Evolutionary conservation across 2,113 vertebrate genomes (phyloP).

Genomic region (Acrocephalus arundinaceus): DNA sequence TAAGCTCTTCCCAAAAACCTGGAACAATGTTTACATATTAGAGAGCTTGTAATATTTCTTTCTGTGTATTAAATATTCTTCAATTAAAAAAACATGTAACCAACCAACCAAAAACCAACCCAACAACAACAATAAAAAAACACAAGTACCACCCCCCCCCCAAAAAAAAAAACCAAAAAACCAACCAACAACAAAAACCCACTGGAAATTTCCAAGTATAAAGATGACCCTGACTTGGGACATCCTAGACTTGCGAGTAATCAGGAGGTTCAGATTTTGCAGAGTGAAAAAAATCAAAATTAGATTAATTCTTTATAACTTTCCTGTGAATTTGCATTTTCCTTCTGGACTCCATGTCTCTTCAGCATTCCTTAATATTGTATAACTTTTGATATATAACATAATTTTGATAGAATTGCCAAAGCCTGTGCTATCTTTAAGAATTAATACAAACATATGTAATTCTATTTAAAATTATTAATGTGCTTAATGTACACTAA

Average conservation of each 20-base stretch:
- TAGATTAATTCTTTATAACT: neutral
- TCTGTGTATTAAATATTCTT: neutral
- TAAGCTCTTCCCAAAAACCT: neutral
- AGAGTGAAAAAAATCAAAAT: neutral
- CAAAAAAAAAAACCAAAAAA: no score
- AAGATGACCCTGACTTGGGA: neutral
- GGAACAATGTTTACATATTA: neutral
- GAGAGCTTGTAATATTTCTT: neutral
- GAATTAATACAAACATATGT: neutral
- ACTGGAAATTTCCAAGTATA: neutral
- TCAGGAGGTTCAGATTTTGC: neutral
- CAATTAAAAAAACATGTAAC: neutral
- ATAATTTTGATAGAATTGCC: neutral
- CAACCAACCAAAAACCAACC: no score
- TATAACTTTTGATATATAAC: neutral
- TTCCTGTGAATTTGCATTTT: neutral
- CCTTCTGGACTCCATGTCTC: neutral
- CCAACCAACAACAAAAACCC: neutral
- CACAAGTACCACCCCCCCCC: no score
- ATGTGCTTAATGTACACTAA: neutral
- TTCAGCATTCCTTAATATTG: neutral
- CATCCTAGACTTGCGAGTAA: neutral
- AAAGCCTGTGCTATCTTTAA: neutral
- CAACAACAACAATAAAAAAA: neutral
- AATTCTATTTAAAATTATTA: neutral